These are phyloP conservation scores for Podarcis muralis DNA, from an alignment of 2,113 vertebrate species.

Conservation along the genomic window DNA sequence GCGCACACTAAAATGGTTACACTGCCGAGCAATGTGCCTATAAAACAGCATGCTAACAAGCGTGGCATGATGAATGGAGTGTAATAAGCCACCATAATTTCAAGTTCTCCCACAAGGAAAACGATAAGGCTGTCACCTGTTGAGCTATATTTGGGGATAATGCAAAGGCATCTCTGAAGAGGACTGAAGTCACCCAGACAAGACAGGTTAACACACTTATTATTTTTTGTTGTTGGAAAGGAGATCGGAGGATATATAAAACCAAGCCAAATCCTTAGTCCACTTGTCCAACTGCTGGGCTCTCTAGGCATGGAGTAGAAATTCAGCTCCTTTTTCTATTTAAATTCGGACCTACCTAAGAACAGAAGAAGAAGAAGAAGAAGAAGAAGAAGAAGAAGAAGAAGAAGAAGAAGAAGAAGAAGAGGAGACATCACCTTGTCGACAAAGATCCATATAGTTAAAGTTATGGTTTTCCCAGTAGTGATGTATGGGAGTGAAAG, in stretches of 20 bases:
- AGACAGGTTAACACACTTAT: not conserved
- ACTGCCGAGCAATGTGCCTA: constrained; percentile 70
- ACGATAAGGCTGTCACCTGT: constrained; percentile 62
- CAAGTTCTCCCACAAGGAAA: constrained; percentile 62
- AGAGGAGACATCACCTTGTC: no score
- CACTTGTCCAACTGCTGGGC: no score
- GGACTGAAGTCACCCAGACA: not conserved
- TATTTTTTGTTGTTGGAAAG: not conserved
- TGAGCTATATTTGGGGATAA: constrained; percentile 55
- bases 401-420: no score
- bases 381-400: no score
- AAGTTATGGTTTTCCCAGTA: no score
- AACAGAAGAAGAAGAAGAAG: no score
- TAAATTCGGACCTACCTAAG: no score
- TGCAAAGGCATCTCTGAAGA: constrained; percentile 11
- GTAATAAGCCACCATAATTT: constrained; percentile 72
- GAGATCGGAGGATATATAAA: not conserved
- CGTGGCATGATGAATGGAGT: constrained; percentile 70
- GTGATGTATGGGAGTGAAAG: no score
- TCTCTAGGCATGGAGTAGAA: no score
- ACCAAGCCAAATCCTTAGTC: not conserved
- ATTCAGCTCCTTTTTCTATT: no score
- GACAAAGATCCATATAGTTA: no score
- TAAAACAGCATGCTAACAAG: constrained; percentile 81
- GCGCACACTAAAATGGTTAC: constrained; percentile 70